Evolutionary conservation across 2,888 invertebrate genomes (phyloP).

Genomic region (Chloroclysta siterata): DNA sequence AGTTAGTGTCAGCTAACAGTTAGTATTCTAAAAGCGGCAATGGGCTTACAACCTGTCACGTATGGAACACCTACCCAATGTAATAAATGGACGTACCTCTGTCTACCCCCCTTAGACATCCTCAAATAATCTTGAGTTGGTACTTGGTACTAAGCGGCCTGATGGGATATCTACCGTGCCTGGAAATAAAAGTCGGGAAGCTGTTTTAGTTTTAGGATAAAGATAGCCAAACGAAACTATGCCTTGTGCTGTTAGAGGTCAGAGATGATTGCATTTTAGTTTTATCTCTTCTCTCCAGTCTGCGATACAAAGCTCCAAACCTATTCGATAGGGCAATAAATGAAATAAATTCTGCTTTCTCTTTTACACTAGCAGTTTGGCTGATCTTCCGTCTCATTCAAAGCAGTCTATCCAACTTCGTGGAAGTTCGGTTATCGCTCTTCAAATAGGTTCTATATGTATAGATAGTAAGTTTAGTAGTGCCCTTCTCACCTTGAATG

Average conservation of each 20-base stretch:
- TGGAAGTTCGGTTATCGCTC: slow-evolving; percentile 73
- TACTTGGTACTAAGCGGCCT: no score
- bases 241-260: slow-evolving; percentile 17
- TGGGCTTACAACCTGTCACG: no score
- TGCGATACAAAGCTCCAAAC: slow-evolving; percentile 55
- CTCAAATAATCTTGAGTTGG: no score
- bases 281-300: slow-evolving; percentile 64
- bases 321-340: slow-evolving; percentile 80
- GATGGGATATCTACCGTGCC: no score
- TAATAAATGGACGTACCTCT: no score
- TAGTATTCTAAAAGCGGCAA: no score
- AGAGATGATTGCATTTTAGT: slow-evolving; percentile 50
- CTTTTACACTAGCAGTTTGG: slow-evolving; percentile 41
- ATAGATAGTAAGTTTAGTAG: slow-evolving; percentile 57
- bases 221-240: no score
- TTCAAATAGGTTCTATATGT: slow-evolving; percentile 60
- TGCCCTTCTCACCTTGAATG: slow-evolving; percentile 78
- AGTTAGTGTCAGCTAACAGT: no score
- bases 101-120: no score
- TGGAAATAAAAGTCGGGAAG: no score
- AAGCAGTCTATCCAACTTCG: slow-evolving; percentile 56
- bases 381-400: slow-evolving; percentile 54
- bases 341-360: slow-evolving; percentile 66
- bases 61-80: no score
- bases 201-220: no score